Evolutionary conservation across 2,797 vertebrate genomes (phyloP).

Genomic region (Xiphophorus birchmanni): DNA sequence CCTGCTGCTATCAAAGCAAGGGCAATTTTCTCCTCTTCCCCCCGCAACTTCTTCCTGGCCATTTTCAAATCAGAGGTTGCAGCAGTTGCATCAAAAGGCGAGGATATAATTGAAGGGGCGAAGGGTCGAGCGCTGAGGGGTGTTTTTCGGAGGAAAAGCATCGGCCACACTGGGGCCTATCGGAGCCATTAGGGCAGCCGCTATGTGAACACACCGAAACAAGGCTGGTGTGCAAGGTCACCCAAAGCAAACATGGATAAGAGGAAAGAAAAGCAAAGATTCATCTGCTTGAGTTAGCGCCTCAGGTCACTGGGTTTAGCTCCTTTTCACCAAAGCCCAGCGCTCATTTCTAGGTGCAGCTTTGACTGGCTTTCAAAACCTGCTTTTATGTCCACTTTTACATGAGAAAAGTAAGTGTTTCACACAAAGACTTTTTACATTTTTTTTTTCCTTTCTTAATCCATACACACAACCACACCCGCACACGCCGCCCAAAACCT

Average conservation of each 20-base stretch:
- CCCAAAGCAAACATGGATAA: constrained; percentile 90
- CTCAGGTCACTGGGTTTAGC: constrained; percentile 77
- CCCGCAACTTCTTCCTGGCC: constrained; percentile 43
- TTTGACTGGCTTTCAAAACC: constrained; percentile 45
- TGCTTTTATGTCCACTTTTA: constrained; percentile 47
- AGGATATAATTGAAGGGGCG: constrained; percentile 36
- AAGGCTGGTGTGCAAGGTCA: constrained; percentile 84
- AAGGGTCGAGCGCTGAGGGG: constrained; percentile 76
- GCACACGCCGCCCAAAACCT: not conserved
- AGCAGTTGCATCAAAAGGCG: constrained; percentile 9
- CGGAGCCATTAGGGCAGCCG: constrained; percentile 66
- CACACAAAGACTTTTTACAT: constrained; percentile 52
- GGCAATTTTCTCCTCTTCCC: constrained; percentile 50
- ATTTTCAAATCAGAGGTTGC: constrained; percentile 50
- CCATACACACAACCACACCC: constrained; percentile 2
- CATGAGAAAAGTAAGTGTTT: constrained; percentile 59
- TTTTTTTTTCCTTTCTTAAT: constrained; percentile 35
- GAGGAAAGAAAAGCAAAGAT: constrained; percentile 83
- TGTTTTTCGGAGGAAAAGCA: constrained; percentile 59
- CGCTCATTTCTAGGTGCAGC: constrained; percentile 49
- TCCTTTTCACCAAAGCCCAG: constrained; percentile 52
- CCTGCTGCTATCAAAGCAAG: constrained; percentile 68
- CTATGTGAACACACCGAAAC: constrained; percentile 76
- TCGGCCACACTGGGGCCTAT: constrained; percentile 49
- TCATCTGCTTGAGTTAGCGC: constrained; percentile 78